Evolutionary conservation across 2,113 vertebrate genomes (phyloP).

Genomic region (Antechinus stuartii): DNA sequence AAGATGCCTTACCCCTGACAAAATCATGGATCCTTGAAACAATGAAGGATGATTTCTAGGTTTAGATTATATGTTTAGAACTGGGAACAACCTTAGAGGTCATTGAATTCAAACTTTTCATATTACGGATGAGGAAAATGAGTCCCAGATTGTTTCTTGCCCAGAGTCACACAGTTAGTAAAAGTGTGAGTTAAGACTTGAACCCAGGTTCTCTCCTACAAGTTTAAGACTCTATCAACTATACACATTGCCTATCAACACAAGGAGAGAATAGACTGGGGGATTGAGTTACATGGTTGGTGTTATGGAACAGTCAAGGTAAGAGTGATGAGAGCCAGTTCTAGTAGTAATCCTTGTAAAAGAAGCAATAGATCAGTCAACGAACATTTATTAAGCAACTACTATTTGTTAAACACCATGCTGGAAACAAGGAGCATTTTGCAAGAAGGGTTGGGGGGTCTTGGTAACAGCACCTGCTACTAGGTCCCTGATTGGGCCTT

Average conservation of each 20-base stretch:
- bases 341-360: neutral
- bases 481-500: neutral
- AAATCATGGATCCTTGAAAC: neutral
- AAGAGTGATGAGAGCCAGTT: rapidly evolving
- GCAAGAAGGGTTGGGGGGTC: neutral
- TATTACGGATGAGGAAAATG: neutral
- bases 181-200: neutral
- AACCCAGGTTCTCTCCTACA: neutral
- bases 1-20: neutral
- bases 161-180: neutral
- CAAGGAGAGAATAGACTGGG: neutral
- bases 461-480: neutral
- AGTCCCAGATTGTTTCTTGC: neutral
- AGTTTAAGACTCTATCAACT: neutral
- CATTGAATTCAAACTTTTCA: neutral
- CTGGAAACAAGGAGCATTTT: neutral
- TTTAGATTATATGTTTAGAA: neutral
- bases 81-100: neutral
- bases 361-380: neutral
- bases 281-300: neutral
- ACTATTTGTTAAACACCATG: neutral
- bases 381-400: neutral
- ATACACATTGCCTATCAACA: neutral
- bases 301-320: neutral
- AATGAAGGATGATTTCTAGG: neutral